phyloP scores from a whole-genome alignment of 2,113 vertebrate species.

The Mugil cephalus region DNA sequence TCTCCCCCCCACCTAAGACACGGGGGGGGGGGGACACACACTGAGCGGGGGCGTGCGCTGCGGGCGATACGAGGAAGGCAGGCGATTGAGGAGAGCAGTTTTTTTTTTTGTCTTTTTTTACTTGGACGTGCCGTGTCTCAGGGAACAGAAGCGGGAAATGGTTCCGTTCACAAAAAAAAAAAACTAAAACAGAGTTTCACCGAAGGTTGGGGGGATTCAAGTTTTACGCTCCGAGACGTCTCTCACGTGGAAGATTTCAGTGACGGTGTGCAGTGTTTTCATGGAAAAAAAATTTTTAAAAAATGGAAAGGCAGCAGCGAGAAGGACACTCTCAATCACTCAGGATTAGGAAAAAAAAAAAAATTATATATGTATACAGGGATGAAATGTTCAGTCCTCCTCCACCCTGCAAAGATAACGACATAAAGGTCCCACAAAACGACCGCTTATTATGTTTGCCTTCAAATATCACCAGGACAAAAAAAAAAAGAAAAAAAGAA shows the following conservation, averaged over 20 bases:
- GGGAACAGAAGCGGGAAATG: constrained; percentile 55
- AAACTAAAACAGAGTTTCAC: constrained; percentile 38
- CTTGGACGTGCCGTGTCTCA: constrained; percentile 27
- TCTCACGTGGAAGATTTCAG: constrained; percentile 70
- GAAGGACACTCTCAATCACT: constrained; percentile 51
- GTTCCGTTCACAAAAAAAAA: constrained; percentile 46
- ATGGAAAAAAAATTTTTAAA: too few species aligned
- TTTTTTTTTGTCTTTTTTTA: too few species aligned
- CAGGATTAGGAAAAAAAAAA: constrained; percentile 18
- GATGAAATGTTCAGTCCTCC: constrained; percentile 36
- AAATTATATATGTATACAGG: background rate
- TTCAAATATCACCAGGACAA: constrained; percentile 70
- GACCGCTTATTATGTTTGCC: constrained; percentile 42
- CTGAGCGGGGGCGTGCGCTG: constrained; percentile 71
- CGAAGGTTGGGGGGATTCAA: constrained; percentile 64
- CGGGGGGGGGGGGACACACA: constrained; percentile 73
- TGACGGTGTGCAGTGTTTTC: constrained; percentile 60
- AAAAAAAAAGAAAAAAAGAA: constrained; percentile 1
- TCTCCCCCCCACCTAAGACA: constrained; percentile 73
- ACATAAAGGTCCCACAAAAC: constrained; percentile 42
- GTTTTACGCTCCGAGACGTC: constrained; percentile 69
- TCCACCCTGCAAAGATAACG: constrained; percentile 7
- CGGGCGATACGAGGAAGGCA: constrained; percentile 68
- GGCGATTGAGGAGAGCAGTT: constrained; percentile 41
- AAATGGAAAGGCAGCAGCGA: constrained; percentile 55